Conservation (phyloP, 2,113 vertebrate genomes). For the Cheirogaleus medius region DNA sequence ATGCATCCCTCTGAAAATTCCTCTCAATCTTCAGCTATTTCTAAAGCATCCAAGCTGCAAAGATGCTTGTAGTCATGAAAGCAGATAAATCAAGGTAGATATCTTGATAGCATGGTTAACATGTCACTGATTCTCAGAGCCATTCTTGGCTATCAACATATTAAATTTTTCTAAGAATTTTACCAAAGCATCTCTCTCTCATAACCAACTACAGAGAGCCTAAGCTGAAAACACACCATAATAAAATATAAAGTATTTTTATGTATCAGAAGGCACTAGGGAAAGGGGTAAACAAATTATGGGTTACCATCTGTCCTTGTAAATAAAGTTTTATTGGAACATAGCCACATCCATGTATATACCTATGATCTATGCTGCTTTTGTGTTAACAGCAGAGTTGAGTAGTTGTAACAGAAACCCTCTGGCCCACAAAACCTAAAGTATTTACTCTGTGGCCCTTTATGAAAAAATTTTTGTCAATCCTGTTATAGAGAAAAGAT, state of each 20-base stretch:
- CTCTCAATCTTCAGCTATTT: not conserved
- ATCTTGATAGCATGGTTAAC: not conserved
- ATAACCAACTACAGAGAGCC: not conserved
- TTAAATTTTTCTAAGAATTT: not conserved
- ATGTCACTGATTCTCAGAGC: not conserved
- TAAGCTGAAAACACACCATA: not conserved
- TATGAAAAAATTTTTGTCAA: not conserved
- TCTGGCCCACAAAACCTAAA: not conserved
- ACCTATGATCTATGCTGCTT: not conserved
- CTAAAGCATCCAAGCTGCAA: not conserved
- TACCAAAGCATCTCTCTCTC: not conserved
- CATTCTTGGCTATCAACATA: not conserved
- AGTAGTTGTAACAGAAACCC: not conserved
- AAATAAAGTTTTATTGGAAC: not conserved
- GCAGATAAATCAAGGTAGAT: not conserved
- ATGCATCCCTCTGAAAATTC: constrained; percentile 21
- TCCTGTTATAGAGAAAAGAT: not conserved
- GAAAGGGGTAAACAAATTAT: not conserved
- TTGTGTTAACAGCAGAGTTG: not conserved
- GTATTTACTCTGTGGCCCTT: not conserved
- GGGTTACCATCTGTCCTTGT: not conserved
- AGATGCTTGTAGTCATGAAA: not conserved
- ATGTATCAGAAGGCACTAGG: not conserved
- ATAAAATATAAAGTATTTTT: not conserved
- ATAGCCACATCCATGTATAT: not conserved